Conservation (phyloP, 1,140 invertebrate species). For the Pteromalus puparum region DNA sequence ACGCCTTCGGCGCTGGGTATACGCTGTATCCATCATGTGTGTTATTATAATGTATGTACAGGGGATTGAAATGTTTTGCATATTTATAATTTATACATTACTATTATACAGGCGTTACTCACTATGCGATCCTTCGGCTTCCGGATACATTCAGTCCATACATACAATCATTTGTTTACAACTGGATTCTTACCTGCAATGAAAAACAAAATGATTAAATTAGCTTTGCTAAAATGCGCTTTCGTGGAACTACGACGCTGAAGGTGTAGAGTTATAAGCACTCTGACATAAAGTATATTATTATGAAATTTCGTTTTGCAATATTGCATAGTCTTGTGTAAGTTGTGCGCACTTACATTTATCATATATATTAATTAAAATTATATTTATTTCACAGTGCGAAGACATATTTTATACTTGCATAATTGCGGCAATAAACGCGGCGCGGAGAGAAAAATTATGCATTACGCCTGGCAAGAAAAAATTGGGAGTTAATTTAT, state of each 20-base stretch:
- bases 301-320: constrained; percentile 46
- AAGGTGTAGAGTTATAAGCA: neutral
- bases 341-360: constrained; percentile 36
- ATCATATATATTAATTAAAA: constrained; percentile 50
- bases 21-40: too few species aligned
- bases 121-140: neutral
- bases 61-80: too few species aligned
- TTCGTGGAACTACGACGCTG: neutral
- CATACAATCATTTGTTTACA: neutral
- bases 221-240: neutral
- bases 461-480: neutral
- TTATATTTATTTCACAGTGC: constrained; percentile 21
- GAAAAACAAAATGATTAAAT: neutral
- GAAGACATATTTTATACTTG: constrained; percentile 25
- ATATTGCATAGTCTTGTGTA: constrained; percentile 40
- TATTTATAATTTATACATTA: too few species aligned
- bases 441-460: neutral
- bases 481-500: too few species aligned
- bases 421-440: constrained; percentile 9
- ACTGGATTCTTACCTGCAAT: neutral
- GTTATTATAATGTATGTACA: too few species aligned
- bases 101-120: neutral
- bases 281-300: constrained; percentile 32
- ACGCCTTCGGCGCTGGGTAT: too few species aligned
- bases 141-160: neutral